Conservation (phyloP, 2,797 vertebrate genomes). For the Acanthornis magna region DNA sequence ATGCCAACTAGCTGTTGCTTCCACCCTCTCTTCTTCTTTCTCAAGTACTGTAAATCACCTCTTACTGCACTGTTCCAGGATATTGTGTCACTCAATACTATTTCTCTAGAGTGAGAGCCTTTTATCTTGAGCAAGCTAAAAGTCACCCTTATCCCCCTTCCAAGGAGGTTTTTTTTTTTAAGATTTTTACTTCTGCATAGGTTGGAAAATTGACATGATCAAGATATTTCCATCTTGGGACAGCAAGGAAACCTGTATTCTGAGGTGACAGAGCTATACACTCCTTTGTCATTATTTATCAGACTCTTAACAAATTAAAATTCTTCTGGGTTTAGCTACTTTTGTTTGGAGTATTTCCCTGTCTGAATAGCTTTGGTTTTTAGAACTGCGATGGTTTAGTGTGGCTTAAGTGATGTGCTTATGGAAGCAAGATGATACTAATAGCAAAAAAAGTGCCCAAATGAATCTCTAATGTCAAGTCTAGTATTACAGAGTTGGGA, state of each 20-base stretch:
- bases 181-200: neutral
- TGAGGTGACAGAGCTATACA: fast-evolving
- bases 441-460: neutral
- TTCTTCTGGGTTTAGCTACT: neutral
- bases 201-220: neutral
- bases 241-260: neutral
- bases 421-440: neutral
- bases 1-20: neutral
- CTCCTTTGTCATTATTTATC: neutral
- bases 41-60: neutral
- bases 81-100: neutral
- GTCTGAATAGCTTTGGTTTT: neutral
- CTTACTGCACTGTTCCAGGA: neutral
- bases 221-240: neutral
- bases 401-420: neutral
- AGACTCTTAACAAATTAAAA: neutral
- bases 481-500: neutral
- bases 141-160: neutral
- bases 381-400: neutral
- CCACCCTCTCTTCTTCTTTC: neutral
- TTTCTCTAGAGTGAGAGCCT: neutral
- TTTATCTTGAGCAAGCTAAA: neutral
- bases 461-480: neutral
- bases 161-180: neutral
- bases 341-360: neutral